phyloP scores from a whole-genome alignment of 2,888 invertebrate genomes.

The Bugulina stolonifera region DNA sequence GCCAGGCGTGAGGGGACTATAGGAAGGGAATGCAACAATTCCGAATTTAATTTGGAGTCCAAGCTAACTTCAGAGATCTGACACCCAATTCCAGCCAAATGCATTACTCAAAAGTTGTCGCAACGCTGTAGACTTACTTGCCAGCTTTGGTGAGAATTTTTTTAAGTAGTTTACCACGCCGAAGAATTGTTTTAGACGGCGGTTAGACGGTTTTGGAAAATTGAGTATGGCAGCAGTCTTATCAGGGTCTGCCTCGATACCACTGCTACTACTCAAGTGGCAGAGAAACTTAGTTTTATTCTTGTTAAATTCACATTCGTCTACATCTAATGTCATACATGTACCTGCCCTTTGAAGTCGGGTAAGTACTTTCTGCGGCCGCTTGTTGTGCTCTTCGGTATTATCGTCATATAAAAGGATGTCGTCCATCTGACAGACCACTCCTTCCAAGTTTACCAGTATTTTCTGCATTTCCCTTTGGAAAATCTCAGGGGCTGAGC shows the following conservation, averaged over 20 bases:
- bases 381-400: not conserved
- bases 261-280: not conserved
- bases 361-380: not conserved
- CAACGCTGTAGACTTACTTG: not conserved
- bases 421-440: conserved; percentile 32
- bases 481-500: too few relatives aligned
- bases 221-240: not conserved
- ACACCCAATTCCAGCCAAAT: too few relatives aligned
- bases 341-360: not conserved
- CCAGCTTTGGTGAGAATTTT: not conserved
- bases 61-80: not conserved
- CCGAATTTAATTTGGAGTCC: not conserved
- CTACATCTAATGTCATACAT: not conserved
- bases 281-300: not conserved
- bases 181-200: conserved; percentile 28
- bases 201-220: conserved; percentile 25
- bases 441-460: conserved; percentile 29
- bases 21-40: not conserved
- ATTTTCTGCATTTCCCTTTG: too few relatives aligned
- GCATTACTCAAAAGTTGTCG: too few relatives aligned
- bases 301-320: not conserved
- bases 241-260: not conserved
- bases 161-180: conserved; percentile 32
- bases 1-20: not conserved
- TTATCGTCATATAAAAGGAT: conserved; percentile 28